Base-by-base conservation (phyloP, 2,797 vertebrate genomes). In the Brachymystax lenok region DNA sequence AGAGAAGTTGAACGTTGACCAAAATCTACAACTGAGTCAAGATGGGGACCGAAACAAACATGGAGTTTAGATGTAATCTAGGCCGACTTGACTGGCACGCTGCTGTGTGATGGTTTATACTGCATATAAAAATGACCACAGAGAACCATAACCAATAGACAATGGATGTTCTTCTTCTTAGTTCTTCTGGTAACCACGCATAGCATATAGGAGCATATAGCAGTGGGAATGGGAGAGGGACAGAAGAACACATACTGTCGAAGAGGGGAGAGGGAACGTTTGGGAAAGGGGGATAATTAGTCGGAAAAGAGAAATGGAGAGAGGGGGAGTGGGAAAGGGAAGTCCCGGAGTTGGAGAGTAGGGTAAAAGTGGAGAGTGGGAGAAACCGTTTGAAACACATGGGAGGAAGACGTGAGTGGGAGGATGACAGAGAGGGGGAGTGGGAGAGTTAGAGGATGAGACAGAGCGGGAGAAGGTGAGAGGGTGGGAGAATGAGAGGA, bases 31-130 rank as follows among this genome's bases (percentile, higher is more conserved):
- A 82, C 61, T 0, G 33, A n/a, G 71, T 78, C 72, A 73, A 30
- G 67, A 74, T 83, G 79, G 78, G 82, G 80, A 83, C 77, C 83
- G 82, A 87, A 28, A 83, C 80, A 88, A 84, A 88, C 77, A 82
- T 69, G 67, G 69, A 73, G 73, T 35, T 21, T 51, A 83, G 85
- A 85, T 85, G 19, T 85, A 83, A 85, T 88, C 83, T 54, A 74
- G 54, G 8, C 69, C 79, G 79, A 50, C 50, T 33, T 72, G 51
- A 56, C 51, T 54, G 71, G 17, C 19, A 21, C 19, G 35, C 16
- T 69, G 16, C 21, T 17, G 28, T 12, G 4, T 33, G 50, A 19
- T 12, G 50, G 70, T 72, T 28, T 71, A 27, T 71, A 5, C 14
- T 28, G 46, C 16, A 30, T 16, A 1, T 72, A 4, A 27, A 3